Evolutionary conservation across 2,888 invertebrate species (phyloP), one percentile per base, ranked within the genome.

Genomic region (Drymonia ruficornis): DNA sequence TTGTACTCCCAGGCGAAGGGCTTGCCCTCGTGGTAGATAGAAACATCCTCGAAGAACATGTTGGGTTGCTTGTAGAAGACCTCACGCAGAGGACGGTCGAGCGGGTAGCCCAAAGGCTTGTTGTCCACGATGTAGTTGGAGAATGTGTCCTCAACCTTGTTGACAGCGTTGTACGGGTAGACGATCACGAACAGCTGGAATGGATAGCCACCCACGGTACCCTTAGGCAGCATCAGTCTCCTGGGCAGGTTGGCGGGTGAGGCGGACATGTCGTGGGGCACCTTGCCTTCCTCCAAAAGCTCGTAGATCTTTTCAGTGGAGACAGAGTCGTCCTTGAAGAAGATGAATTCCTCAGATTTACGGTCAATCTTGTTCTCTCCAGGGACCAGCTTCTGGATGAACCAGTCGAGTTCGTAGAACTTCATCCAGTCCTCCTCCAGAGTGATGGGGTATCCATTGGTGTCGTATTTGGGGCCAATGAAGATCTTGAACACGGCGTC

Each of bases 181-280:
- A 94, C 93, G 48, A 95, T 91, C 50, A 95, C 94, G 84, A 94
- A 95, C 58, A 96, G 72, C 68, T 95, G 94, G 90, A 94, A 94
- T 49, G 94, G 93, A 84, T 94, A 93, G 49, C 97, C 97, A 61
- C 94, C 94, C 44, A 85, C 86, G 68, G 93, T 94, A 76, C 97
- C 97, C 78, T 93, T 96, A 44, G 97, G 97, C 58, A 97, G 82
- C 74, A 96, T 86, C 49, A 96, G 87, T 64, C 96, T 94, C 56
- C 94, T 93, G 3, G 96, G 96, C 87, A 95, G 93, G 51, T 94
- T 94, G 62, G 93, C 94, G 69, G 94, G 91, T 44, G 90, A 83
- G 60, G 93, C 89, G 52, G 88, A 88, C 81, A 93, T 91, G 65
- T 94, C 93, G 65, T 88, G 68, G 13, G 93, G 93, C 72, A 95